phyloP scores from a whole-genome alignment of 2,113 vertebrate species.

The Psilopsiagon aymara region DNA sequence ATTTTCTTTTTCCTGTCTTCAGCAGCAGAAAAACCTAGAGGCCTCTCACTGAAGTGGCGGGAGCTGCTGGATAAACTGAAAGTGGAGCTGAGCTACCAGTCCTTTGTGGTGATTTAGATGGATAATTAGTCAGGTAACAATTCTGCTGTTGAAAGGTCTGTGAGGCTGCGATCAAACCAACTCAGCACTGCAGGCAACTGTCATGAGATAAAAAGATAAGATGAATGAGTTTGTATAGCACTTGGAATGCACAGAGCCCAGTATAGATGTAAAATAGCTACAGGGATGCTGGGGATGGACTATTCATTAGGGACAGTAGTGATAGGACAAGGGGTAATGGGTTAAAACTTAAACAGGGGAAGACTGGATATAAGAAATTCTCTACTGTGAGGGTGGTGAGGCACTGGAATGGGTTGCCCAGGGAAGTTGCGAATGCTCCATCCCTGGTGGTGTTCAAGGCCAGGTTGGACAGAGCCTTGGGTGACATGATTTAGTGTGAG shows the following conservation, averaged over 20 bases:
- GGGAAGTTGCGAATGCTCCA: no score
- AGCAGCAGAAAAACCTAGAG: not conserved
- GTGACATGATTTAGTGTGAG: no score
- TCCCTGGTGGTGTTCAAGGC: no score
- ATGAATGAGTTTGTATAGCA: constrained; percentile 44
- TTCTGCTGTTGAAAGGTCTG: constrained; percentile 49
- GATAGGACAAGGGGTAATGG: no score
- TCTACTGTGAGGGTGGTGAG: no score
- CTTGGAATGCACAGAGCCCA: constrained; percentile 16
- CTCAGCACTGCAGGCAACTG: constrained; percentile 54
- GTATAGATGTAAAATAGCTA: not conserved
- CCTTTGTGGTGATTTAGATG: not conserved
- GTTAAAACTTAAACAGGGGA: no score
- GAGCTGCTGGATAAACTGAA: not conserved
- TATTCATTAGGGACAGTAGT: no score
- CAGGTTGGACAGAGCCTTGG: no score
- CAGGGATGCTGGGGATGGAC: no score
- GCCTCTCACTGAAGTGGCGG: not conserved
- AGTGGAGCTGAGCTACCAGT: not conserved
- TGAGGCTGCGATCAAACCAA: constrained; percentile 52
- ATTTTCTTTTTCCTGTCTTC: not conserved
- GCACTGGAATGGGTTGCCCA: no score
- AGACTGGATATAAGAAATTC: no score
- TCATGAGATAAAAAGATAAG: constrained; percentile 62
- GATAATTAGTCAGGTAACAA: constrained; percentile 55